Evolutionary conservation across 2,113 vertebrate genomes (phyloP), one percentile per base, ranked within the genome.

Genomic region (Malurus melanocephalus): DNA sequence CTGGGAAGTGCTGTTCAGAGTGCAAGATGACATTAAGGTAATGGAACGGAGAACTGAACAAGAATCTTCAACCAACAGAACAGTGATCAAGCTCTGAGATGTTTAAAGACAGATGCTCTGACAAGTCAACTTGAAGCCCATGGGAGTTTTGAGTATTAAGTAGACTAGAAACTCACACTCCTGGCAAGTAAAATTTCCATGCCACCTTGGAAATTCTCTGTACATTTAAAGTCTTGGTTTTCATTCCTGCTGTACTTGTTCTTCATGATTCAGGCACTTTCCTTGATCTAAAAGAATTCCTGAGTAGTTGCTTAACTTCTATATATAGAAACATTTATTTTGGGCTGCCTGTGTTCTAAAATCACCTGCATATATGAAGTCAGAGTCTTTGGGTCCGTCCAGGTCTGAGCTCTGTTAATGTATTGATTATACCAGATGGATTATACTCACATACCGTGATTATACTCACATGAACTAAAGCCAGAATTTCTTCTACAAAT

Each of bases 11-110:
- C 97, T 99, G 10, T 99, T 99, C 95, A 98, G 98, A 97, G 99
- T 99, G 33, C 98, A 99, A 95, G 99, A 99, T 96, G 99, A 99
- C 94, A 99, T 99, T 94, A 99, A 99, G 98, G 99, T 99, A 96
- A 87, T 32, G 40, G 20, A 89, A 40, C 6, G 23, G 28, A 57
- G 49, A 72, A 53, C 1, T 78, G 22, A 75, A 28, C 14, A 38
- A 32, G 6, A 81, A 51, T 86, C 42, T 60, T 68, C 33, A 76
- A 20, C 20, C 64, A 24, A 23, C 48, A 38, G 11, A 42, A 22
- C 9, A 68, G 45, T 62, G 27, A 28, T 67, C 33, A n/a, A 12
- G 28, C 45, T 71, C 18, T 60, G 46, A 75, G 22, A 2, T 65
- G 12, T 61, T 90, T 35, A 45, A 68, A 55, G 59, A 67, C 16